phyloP scores from a whole-genome alignment of 1,140 invertebrate species.

The Lanistes nyassanus region DNA sequence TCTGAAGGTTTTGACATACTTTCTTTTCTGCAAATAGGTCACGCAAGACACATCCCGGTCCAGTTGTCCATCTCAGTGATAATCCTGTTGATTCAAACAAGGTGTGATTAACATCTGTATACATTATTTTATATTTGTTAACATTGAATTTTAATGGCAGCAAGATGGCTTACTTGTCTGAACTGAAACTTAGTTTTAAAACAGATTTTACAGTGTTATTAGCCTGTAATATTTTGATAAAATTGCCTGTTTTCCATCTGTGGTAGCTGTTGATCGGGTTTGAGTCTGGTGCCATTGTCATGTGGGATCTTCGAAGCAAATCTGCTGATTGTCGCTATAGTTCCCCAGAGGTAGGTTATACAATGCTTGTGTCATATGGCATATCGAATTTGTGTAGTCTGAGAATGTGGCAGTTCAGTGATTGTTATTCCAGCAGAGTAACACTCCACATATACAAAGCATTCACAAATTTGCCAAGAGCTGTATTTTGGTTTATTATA shows the following conservation, averaged over 20 bases:
- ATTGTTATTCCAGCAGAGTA: too few species aligned
- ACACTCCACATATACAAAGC: neutral
- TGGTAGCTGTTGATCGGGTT: conserved; percentile 94
- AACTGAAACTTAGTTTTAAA: too few species aligned
- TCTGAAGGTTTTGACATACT: too few species aligned
- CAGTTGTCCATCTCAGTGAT: conserved; percentile 94
- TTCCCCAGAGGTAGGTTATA: conserved; percentile 62
- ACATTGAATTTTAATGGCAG: too few species aligned
- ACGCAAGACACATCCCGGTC: conserved; percentile 92
- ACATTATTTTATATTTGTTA: too few species aligned
- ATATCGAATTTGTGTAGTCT: too few species aligned
- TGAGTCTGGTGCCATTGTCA: conserved; percentile 91
- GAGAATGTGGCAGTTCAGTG: too few species aligned
- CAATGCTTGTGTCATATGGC: too few species aligned
- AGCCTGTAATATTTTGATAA: too few species aligned
- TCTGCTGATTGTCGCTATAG: conserved; percentile 63
- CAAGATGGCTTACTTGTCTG: too few species aligned
- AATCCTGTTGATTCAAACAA: conserved; percentile 95
- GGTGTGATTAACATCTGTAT: conserved; percentile 70
- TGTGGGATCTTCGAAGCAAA: conserved; percentile 94
- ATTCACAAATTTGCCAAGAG: neutral
- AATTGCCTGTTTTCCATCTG: neutral
- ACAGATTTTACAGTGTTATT: too few species aligned
- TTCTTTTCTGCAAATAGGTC: conserved; percentile 76
- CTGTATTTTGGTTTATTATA: neutral